Base-by-base conservation (phyloP, 30 jellyfish, hydroid and myxozoan genomes). In the Cassiopea xamachana region DNA sequence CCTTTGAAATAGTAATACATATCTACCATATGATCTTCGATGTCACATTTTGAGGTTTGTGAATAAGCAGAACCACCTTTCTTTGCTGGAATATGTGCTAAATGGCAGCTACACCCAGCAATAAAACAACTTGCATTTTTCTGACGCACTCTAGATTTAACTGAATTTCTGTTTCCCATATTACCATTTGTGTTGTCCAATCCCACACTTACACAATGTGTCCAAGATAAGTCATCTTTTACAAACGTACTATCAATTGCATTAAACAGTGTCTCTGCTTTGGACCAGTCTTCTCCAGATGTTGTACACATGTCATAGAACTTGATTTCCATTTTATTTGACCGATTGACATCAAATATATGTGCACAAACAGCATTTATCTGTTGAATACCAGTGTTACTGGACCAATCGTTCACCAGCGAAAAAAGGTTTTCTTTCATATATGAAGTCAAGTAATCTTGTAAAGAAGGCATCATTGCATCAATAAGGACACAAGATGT, bases 401-500 rank as follows among this genome's bases (percentile, higher is more conserved):
- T 81, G 46, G 90, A 12, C 45, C 90, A 88, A 81, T 81, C 90
- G 43, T 64, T 81, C 51, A 58, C 86, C 58, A 81, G 59, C 0
- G 85, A 16, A n/a, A 81, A 48, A 7, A 18, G 46, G 15, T 64
- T 46, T 51, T 81, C 84, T 58, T 12, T 44, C 90, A 81, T 19
- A 17, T 19, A 78, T 17, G 45, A 45, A 45, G 60, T 46, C 47
- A 43, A 67, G 60, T 60, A 51, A 69, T 13, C 16, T n/a, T 84
- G 39, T 73, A 84, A 17, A 16, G 82, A 79, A 43, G 89, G 81
- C 88, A 43, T 43, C 90, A 67, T 84, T n/a, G 73, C 88, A 18
- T 67, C 49, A 73, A 1, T 84, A 14, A 69, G 75, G 69, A 39
- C 49, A 69, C 75, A 84, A 67, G 82, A 62, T 43, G 89, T 84